Evolutionary conservation across 2,113 vertebrate genomes (phyloP).

Genomic region (Stigmatopora nigra): DNA sequence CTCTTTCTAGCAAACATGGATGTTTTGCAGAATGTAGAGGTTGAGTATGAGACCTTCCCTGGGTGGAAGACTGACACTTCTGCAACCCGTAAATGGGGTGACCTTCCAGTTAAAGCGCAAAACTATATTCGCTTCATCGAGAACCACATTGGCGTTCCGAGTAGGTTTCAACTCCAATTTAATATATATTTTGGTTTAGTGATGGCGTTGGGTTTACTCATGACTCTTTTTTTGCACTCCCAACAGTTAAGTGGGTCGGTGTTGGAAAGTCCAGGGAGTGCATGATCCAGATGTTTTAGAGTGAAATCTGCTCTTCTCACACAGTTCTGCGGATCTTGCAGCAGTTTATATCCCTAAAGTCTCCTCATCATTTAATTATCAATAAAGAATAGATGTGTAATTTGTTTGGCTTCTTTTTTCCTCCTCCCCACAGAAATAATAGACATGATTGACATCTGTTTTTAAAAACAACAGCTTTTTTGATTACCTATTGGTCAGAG

Average conservation of each 20-base stretch:
- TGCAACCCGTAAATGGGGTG: conserved; percentile 85
- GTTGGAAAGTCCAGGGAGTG: conserved; percentile 97
- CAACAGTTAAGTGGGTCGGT: conserved; percentile 93
- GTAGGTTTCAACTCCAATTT: conserved; percentile 56
- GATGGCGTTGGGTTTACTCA: not conserved
- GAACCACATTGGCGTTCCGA: conserved; percentile 89
- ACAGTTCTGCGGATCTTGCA: conserved; percentile 17
- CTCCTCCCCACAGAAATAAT: not conserved
- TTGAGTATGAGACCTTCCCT: conserved; percentile 92
- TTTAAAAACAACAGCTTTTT: no score
- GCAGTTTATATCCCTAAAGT: conserved; percentile 22
- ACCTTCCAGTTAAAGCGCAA: conserved; percentile 90
- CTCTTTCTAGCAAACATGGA: conserved; percentile 84
- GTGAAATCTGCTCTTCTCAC: conserved; percentile 7
- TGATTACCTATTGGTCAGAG: no score
- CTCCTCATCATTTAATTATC: conserved; percentile 3
- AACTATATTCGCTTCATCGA: conserved; percentile 94
- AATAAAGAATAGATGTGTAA: conserved; percentile 34
- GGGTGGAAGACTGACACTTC: conserved; percentile 96
- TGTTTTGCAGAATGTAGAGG: conserved; percentile 90
- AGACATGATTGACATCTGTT: not conserved
- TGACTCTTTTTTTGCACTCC: conserved; percentile 22
- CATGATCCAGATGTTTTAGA: conserved; percentile 95
- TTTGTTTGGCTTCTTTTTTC: not conserved
- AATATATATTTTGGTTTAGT: conserved; percentile 6